Conservation (phyloP, 2,888 invertebrate genomes). For the Busseola fusca region DNA sequence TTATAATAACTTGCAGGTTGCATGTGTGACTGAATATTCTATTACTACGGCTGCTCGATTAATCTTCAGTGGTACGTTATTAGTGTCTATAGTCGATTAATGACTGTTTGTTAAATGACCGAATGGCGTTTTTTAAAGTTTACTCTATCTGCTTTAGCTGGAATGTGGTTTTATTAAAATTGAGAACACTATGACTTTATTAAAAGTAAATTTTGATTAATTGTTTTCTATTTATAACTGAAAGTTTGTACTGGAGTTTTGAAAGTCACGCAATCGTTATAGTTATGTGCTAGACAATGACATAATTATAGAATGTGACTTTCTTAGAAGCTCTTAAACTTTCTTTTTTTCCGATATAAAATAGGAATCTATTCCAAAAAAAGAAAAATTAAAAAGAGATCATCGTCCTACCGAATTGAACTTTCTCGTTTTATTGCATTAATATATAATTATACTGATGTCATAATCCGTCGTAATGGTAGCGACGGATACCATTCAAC, state of each 20-base stretch:
- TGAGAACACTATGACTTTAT: not conserved
- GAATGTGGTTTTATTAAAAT: conserved; percentile 16
- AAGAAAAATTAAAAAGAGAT: conserved; percentile 35
- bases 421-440: conserved; percentile 76
- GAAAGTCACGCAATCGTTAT: not conserved
- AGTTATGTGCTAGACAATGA: not conserved
- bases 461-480: conserved; percentile 80
- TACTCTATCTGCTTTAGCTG: conserved; percentile 35
- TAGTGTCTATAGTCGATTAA: conserved; percentile 85
- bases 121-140: conserved; percentile 70
- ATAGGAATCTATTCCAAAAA: not conserved
- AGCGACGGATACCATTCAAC: conserved; percentile 64
- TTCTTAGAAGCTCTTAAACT: not conserved
- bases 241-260: not conserved
- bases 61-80: conserved; percentile 83
- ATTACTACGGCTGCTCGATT: conserved; percentile 82
- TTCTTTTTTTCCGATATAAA: not conserved
- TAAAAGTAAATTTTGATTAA: not conserved
- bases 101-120: conserved; percentile 84
- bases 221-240: too few relatives aligned
- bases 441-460: conserved; percentile 79
- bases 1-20: conserved; percentile 85
- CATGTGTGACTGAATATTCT: conserved; percentile 88
- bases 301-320: not conserved
- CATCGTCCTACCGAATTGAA: conserved; percentile 63